Percentiles rank a stretch among this genome's conserved stretches.
Conservation (phyloP, 2,888 invertebrate species). For the Diloba caeruleocephala region DNA sequence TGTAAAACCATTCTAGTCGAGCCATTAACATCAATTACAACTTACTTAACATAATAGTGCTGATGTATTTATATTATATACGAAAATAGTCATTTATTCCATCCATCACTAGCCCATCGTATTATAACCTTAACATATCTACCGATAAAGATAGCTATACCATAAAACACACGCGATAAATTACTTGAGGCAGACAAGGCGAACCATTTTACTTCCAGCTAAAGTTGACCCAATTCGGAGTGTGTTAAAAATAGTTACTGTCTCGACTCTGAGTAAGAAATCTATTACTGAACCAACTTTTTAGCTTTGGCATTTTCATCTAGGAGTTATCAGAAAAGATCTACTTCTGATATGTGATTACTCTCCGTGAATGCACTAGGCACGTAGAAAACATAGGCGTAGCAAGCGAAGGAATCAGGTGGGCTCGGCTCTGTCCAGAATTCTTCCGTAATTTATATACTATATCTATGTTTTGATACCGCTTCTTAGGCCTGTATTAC, state of each 20-base stretch:
- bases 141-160: constrained; percentile 12
- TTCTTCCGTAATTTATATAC: too few species aligned
- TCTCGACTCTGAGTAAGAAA: constrained; percentile 13
- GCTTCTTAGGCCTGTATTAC: too few species aligned
- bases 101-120: background rate
- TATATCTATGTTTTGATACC: too few species aligned
- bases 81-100: background rate
- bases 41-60: too few species aligned
- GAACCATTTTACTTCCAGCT: constrained; percentile 27
- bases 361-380: too few species aligned
- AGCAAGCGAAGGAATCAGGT: too few species aligned
- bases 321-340: background rate
- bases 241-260: constrained; percentile 38
- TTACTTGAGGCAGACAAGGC: constrained; percentile 26
- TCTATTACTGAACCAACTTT: constrained; percentile 13
- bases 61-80: too few species aligned
- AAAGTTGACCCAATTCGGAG: constrained; percentile 33
- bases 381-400: too few species aligned
- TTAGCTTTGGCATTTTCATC: background rate
- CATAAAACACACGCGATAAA: constrained; percentile 40
- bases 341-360: too few species aligned
- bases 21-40: too few species aligned
- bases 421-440: too few species aligned
- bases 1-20: too few species aligned
- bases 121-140: constrained; percentile 3